Evolutionary conservation across 2,113 vertebrate genomes (phyloP).

Genomic region (Dipodomys spectabilis): DNA sequence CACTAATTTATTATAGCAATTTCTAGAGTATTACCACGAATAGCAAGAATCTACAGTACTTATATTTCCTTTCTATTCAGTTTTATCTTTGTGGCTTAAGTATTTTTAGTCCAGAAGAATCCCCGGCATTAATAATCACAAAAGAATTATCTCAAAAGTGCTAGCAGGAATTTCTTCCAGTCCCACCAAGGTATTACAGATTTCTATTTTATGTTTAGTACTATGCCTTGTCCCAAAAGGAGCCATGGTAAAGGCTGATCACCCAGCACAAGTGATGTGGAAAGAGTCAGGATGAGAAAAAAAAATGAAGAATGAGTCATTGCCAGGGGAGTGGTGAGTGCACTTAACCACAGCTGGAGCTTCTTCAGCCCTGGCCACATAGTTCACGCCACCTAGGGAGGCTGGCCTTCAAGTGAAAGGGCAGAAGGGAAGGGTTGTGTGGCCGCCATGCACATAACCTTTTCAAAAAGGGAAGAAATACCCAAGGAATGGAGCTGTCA

Average conservation of each 20-base stretch:
- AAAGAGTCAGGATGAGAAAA: background rate
- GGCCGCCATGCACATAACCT: background rate
- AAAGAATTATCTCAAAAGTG: slow-evolving; percentile 46
- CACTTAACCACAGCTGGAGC: background rate
- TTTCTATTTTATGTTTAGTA: slow-evolving; percentile 44
- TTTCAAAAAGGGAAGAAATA: background rate
- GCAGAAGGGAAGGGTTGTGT: background rate
- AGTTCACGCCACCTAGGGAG: background rate
- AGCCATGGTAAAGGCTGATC: background rate
- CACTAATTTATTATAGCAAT: background rate
- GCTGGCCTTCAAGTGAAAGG: slow-evolving; percentile 5
- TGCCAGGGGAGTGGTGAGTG: background rate
- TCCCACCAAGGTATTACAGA: slow-evolving; percentile 7
- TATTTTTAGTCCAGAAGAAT: slow-evolving; percentile 17
- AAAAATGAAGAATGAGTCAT: background rate
- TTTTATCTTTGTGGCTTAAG: background rate
- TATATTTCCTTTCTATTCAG: background rate
- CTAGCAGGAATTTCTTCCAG: background rate
- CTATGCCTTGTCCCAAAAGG: background rate
- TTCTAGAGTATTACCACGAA: background rate
- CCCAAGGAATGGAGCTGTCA: background rate
- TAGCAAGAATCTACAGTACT: background rate
- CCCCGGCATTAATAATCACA: slow-evolving; percentile 42
- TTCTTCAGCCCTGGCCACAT: background rate
- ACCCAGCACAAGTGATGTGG: background rate